Percentiles rank a stretch among this genome's conserved stretches.
phyloP scores from a whole-genome alignment of 2,797 vertebrate species.

The Cynodonichthys magdalenae region DNA sequence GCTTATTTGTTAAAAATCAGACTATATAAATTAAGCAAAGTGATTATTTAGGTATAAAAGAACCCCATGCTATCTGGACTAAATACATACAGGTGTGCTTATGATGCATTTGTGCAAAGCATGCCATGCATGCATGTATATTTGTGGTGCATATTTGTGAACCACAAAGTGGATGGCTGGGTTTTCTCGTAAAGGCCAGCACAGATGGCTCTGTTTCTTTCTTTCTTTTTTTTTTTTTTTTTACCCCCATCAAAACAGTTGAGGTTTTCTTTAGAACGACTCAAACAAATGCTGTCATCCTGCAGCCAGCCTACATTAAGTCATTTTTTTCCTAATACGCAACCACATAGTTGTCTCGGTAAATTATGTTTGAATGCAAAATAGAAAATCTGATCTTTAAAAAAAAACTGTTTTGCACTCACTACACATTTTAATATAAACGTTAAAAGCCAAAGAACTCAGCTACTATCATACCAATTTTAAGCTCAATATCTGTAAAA shows the following conservation, averaged over 20 bases:
- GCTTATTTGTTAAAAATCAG: neutral
- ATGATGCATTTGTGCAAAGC: slow-evolving; percentile 49
- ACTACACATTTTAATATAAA: too few relatives aligned
- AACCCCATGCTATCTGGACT: slow-evolving; percentile 34
- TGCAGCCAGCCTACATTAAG: slow-evolving; percentile 55
- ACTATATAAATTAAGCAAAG: neutral
- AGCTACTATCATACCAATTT: too few relatives aligned
- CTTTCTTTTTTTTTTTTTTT: slow-evolving; percentile 68
- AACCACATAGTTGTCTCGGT: too few relatives aligned
- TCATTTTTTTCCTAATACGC: neutral
- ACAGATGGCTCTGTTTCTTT: slow-evolving; percentile 75
- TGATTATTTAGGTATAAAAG: slow-evolving; percentile 4
- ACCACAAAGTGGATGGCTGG: slow-evolving; percentile 72
- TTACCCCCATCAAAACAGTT: slow-evolving; percentile 55
- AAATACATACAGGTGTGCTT: slow-evolving; percentile 63
- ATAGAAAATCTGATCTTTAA: too few relatives aligned
- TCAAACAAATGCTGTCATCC: slow-evolving; percentile 56
- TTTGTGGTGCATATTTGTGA: slow-evolving; percentile 18
- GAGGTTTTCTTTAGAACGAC: slow-evolving; percentile 71
- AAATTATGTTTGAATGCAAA: too few relatives aligned
- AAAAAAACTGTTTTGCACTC: too few relatives aligned
- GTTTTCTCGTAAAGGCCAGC: slow-evolving; percentile 75
- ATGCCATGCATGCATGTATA: slow-evolving; percentile 25
- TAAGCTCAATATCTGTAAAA: too few relatives aligned
- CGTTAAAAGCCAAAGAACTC: too few relatives aligned